These are phyloP conservation scores for Nannoperca australis DNA, from an alignment of 2,797 vertebrate species.

Conservation along the genomic window DNA sequence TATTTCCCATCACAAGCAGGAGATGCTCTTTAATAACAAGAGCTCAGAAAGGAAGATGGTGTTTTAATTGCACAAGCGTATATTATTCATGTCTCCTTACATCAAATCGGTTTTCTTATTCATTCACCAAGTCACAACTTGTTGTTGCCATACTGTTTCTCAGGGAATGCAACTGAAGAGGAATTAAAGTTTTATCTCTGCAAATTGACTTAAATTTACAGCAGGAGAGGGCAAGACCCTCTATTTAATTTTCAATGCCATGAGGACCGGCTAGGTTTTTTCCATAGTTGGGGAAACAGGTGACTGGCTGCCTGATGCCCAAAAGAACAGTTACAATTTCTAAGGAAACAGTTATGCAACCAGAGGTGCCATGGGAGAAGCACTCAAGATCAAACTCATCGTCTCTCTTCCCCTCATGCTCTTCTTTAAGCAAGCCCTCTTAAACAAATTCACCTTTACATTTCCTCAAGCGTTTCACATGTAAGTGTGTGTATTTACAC, in stretches of 20 bases:
- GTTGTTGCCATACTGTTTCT: not conserved
- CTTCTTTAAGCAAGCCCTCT: constrained; percentile 15
- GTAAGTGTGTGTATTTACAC: too few species aligned
- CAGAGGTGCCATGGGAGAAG: constrained; percentile 30
- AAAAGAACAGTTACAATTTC: constrained; percentile 35
- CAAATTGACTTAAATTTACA: constrained; percentile 9
- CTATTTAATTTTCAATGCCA: not conserved
- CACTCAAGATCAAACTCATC: constrained; percentile 34
- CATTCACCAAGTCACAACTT: constrained; percentile 1
- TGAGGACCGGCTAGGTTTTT: not conserved
- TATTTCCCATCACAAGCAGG: constrained; percentile 36
- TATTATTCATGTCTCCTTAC: not conserved
- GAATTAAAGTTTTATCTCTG: constrained; percentile 3
- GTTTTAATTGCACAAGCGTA: not conserved
- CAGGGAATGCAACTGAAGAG: not conserved
- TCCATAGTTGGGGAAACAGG: not conserved
- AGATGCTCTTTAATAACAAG: constrained; percentile 27
- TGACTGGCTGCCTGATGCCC: constrained; percentile 12
- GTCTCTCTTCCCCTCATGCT: constrained; percentile 1
- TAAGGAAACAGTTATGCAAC: constrained; percentile 49
- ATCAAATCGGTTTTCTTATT: constrained; percentile 5
- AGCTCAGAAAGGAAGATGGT: not conserved
- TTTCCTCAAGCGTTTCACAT: constrained; percentile 6
- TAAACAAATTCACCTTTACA: constrained; percentile 4
- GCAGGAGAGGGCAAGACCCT: not conserved